Percentiles rank a stretch among this genome's conserved stretches.
Conservation (phyloP, 2,797 vertebrate species). For the Smutsia temminckii region DNA sequence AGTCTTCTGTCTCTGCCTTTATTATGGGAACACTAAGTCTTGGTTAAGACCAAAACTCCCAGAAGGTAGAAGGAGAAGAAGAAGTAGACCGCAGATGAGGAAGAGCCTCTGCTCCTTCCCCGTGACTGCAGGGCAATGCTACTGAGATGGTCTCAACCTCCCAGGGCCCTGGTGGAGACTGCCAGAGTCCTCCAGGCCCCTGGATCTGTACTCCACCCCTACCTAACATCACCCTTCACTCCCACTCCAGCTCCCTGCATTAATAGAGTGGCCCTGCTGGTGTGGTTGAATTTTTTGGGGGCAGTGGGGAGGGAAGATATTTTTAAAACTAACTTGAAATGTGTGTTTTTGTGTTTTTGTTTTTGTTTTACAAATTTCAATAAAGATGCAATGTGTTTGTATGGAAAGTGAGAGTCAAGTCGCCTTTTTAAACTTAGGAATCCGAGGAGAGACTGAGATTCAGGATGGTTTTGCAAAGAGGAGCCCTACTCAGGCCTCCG, state of each 20-base stretch:
- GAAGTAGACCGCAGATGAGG: background rate
- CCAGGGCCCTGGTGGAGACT: background rate
- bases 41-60: slow-evolving; percentile 12
- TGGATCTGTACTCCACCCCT: background rate
- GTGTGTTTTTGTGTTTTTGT: slow-evolving; percentile 52
- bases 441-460: no score
- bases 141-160: background rate
- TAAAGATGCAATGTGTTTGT: slow-evolving; percentile 65
- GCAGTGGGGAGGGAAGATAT: background rate
- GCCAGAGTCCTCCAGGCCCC: background rate
- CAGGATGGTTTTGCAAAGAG: no score
- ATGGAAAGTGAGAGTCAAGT: slow-evolving; percentile 3
- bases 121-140: slow-evolving; percentile 5
- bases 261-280: slow-evolving; percentile 47
- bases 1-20: background rate
- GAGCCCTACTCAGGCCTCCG: background rate
- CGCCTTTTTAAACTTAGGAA: background rate
- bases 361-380: slow-evolving; percentile 66
- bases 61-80: slow-evolving; percentile 7
- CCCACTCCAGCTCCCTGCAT: background rate
- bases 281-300: slow-evolving; percentile 57
- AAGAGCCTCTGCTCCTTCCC: background rate
- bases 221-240: background rate
- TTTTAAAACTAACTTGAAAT: slow-evolving; percentile 70
- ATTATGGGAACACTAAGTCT: slow-evolving; percentile 11